These are phyloP conservation scores for Diorhabda elongata DNA, from an alignment of 1,140 invertebrate species.

Conservation along the genomic window DNA sequence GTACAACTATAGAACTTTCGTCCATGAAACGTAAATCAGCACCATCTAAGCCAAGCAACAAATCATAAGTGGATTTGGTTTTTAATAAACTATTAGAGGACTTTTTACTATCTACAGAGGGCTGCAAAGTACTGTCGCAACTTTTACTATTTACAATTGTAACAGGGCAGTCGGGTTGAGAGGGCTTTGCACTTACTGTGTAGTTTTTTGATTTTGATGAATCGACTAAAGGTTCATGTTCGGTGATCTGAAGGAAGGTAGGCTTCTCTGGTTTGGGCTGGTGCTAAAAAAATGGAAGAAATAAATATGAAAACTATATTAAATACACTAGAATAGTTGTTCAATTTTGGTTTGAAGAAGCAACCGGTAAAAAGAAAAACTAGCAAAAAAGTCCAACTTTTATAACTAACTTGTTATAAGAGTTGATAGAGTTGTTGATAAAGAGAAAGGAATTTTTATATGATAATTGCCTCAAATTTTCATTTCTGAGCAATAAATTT, in stretches of 20 bases:
- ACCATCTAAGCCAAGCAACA: conserved; percentile 71
- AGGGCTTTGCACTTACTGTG: conserved; percentile 37
- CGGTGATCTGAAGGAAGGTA: conserved; percentile 5
- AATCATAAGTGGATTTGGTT: conserved; percentile 63
- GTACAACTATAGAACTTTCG: conserved; percentile 79
- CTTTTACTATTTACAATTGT: conserved; percentile 20
- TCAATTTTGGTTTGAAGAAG: too few relatives aligned
- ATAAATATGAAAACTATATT: neutral
- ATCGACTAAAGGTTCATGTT: conserved; percentile 14
- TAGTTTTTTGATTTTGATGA: conserved; percentile 16
- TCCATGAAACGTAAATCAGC: conserved; percentile 84
- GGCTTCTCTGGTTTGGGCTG: conserved; percentile 7
- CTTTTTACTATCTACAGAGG: conserved; percentile 23
- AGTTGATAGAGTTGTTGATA: too few relatives aligned
- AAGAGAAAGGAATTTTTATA: too few relatives aligned
- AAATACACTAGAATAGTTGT: too few relatives aligned
- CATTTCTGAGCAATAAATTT: too few relatives aligned
- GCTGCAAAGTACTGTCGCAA: conserved; percentile 17
- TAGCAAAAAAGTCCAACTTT: too few relatives aligned
- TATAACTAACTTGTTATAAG: too few relatives aligned
- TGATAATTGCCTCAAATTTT: too few relatives aligned
- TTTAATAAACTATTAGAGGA: conserved; percentile 20
- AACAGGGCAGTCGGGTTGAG: conserved; percentile 21
- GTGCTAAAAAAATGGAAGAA: conserved; percentile 8
- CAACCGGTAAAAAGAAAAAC: too few relatives aligned